Base-by-base conservation (phyloP, 1,140 invertebrate species). In the Scaptomyza hsui region DNA sequence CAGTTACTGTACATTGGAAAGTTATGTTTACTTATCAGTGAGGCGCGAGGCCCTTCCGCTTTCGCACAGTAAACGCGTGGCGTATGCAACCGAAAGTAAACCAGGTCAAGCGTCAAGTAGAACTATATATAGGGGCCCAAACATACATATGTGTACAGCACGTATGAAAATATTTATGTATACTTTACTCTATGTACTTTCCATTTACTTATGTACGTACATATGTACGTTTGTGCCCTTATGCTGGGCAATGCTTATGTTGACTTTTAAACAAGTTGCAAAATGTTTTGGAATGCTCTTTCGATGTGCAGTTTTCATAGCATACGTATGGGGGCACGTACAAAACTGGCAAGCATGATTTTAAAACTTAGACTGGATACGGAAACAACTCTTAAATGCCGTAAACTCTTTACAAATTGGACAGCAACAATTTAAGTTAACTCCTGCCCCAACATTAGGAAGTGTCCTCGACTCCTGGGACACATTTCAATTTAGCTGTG, bases 1-100 rank as follows among this genome's bases (percentile, higher is more conserved):
- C 77, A 88, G 81, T 68, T 68, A 86, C 80, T 85, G 81, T 85
- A 85, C 82, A 26, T 77, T 73, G 77, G 32, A 55, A 86, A 85
- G 65, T 67, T 77, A 76, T 74, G 77, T 76, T 86, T 76, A 74
- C 81, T 73, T 74, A 71, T 60, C 51, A 69, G 9, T 32, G 19
- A 16, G 41, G 61, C 32, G 12, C 12, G 18, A 35, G 26, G 19
- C n/a, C n/a, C 55, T 71, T 56, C 64, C 59, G 49, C 55, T 71
- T 75, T 63, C 18, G 59, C 45, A 55, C 60, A 44, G 59, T 64
- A 53, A 44, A 44, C 37, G 63, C 26, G 26, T 6, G 24, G 35
- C 51, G 56, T 49, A 73, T 35, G 59, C 56, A 78, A 57, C 18
- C 48, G 26, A 48, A 78, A 78, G 75, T 82, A 88, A 88, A 88